These are phyloP conservation scores for Cyphotilapia sp. DNA, from an alignment of 2,113 vertebrate genomes.

Conservation along the genomic window DNA sequence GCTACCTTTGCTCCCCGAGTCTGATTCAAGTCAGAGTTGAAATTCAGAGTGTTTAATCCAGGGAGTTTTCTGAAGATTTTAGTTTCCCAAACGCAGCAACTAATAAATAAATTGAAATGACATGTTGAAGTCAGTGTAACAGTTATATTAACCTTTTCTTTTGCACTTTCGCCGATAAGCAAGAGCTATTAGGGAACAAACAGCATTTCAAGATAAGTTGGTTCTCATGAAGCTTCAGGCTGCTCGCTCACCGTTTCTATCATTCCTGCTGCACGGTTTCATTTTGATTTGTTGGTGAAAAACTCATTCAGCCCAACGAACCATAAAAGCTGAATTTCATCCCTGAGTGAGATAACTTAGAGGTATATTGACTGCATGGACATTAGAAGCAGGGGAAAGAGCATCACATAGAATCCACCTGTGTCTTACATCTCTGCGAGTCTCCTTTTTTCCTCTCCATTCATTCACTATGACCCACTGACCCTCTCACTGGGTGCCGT, in stretches of 20 bases:
- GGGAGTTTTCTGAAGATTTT: neutral
- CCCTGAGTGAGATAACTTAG: neutral
- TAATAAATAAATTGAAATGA: neutral
- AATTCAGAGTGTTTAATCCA: neutral
- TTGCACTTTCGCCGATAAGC: neutral
- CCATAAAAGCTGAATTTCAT: neutral
- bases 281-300: neutral
- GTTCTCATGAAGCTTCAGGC: neutral
- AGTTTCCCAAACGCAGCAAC: neutral
- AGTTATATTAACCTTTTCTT: neutral
- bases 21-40: neutral
- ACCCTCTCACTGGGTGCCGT: neutral
- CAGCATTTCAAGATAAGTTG: neutral
- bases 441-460: neutral
- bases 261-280: neutral
- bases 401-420: neutral
- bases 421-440: neutral
- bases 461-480: neutral
- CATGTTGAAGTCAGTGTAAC: neutral
- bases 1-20: neutral
- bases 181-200: neutral
- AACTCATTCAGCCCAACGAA: neutral
- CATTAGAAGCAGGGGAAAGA: neutral
- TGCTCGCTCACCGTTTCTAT: neutral
- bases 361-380: neutral